Evolutionary conservation across 2,797 vertebrate species (phyloP).

Genomic region (Lithobates pipiens): DNA sequence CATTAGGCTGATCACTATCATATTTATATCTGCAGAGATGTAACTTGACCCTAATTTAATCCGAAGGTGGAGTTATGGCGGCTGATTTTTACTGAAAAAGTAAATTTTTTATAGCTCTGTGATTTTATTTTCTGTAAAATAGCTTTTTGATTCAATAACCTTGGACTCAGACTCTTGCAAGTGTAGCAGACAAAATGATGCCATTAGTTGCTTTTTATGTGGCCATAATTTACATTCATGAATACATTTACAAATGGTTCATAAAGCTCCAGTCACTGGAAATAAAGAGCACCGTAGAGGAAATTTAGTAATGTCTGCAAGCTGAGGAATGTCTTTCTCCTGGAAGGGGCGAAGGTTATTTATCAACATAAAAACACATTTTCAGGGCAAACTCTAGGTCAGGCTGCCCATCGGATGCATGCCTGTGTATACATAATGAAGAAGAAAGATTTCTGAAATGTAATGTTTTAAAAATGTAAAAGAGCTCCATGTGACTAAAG

Average conservation of each 20-base stretch:
- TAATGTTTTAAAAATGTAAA: too few relatives aligned
- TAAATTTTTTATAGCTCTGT: neutral
- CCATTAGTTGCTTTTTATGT: constrained; percentile 25
- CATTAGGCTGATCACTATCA: too few relatives aligned
- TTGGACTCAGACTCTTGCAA: neutral
- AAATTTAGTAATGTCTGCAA: neutral
- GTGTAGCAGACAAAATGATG: neutral
- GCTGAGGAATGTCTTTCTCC: constrained; percentile 12
- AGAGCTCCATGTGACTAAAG: too few relatives aligned
- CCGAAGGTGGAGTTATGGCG: too few relatives aligned
- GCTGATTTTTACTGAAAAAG: neutral
- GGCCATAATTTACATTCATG: constrained; percentile 31
- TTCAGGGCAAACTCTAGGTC: neutral
- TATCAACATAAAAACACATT: constrained; percentile 22
- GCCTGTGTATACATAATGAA: too few relatives aligned
- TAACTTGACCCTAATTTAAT: too few relatives aligned
- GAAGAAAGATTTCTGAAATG: too few relatives aligned
- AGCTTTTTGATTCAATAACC: neutral
- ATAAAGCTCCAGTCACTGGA: neutral
- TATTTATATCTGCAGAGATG: too few relatives aligned
- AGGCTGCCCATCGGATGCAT: neutral
- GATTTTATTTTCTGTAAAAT: neutral
- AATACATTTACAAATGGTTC: constrained; percentile 15
- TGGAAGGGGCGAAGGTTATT: neutral
- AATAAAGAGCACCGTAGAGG: constrained; percentile 1